phyloP scores from a whole-genome alignment of 2,113 vertebrate species.

The Mesoclemmys tuberculata region DNA sequence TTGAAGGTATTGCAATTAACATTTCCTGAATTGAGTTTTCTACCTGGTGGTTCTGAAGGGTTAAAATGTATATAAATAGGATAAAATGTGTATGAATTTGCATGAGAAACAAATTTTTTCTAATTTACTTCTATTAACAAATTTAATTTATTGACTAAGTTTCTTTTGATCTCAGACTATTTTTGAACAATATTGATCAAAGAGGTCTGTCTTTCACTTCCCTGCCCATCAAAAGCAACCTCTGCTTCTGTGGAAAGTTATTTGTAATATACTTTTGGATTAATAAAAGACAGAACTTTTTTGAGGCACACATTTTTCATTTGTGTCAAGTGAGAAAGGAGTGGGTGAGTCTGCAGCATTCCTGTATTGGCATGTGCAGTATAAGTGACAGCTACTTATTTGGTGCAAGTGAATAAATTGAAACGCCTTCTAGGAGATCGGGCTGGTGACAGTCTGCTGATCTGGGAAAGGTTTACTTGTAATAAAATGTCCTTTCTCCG shows the following conservation, averaged over 20 bases:
- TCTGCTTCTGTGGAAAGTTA: background rate
- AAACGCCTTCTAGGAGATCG: background rate
- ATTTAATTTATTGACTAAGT: background rate
- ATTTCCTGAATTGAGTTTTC: background rate
- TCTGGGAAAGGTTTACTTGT: background rate
- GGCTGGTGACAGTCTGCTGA: background rate
- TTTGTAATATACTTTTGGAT: background rate
- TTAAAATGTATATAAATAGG: conserved; percentile 10
- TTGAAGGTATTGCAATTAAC: conserved; percentile 4
- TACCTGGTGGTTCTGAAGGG: background rate
- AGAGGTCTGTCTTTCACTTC: background rate
- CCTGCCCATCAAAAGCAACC: background rate
- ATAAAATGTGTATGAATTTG: conserved; percentile 8
- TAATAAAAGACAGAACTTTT: background rate
- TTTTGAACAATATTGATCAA: conserved; percentile 14
- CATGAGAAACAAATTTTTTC: background rate
- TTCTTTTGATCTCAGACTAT: conserved; percentile 10
- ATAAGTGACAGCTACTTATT: background rate
- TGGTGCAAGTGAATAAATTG: background rate
- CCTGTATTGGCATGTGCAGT: background rate
- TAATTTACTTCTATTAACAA: conserved; percentile 26
- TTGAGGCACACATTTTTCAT: background rate
- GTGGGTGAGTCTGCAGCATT: background rate
- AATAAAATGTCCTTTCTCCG: background rate
- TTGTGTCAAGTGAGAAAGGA: background rate